phyloP scores from a whole-genome alignment of 2,797 vertebrate species.

The Hypotaenidia okinawae region DNA sequence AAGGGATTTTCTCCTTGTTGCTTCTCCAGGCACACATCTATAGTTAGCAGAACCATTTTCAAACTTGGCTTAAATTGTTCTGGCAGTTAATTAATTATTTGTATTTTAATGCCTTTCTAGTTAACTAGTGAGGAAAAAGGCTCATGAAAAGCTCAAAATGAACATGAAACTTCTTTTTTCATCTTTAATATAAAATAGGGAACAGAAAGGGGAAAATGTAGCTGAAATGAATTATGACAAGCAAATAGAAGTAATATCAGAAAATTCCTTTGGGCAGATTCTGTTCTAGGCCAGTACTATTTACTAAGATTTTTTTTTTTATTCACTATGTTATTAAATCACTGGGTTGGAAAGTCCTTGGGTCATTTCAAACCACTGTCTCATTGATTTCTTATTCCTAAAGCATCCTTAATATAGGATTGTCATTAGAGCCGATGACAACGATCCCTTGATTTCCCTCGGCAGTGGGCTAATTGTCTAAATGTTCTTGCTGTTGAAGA shows the following conservation, averaged over 20 bases:
- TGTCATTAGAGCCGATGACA: not conserved
- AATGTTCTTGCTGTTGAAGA: not conserved
- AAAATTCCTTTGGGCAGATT: constrained; percentile 60
- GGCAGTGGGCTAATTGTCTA: not conserved
- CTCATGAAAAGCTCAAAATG: not conserved
- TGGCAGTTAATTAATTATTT: constrained; percentile 36
- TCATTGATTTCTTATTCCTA: constrained; percentile 54
- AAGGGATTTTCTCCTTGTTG: constrained; percentile 7
- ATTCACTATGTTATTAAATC: constrained; percentile 40
- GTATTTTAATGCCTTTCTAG: constrained; percentile 37
- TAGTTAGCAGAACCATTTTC: not conserved
- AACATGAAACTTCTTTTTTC: not conserved
- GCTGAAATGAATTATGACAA: constrained; percentile 33
- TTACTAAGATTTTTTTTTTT: constrained; percentile 54
- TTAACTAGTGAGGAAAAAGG: not conserved
- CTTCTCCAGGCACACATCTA: not conserved
- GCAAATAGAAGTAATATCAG: constrained; percentile 42
- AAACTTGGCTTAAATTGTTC: constrained; percentile 9
- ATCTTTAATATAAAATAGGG: not conserved
- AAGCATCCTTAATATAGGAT: not conserved
- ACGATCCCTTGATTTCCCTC: not conserved
- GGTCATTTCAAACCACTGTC: constrained; percentile 57
- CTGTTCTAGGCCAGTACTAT: constrained; percentile 52
- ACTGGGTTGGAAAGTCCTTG: constrained; percentile 54
- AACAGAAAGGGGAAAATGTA: not conserved